Conservation (phyloP, 2,113 vertebrate genomes). For the Actinemys pallida region DNA sequence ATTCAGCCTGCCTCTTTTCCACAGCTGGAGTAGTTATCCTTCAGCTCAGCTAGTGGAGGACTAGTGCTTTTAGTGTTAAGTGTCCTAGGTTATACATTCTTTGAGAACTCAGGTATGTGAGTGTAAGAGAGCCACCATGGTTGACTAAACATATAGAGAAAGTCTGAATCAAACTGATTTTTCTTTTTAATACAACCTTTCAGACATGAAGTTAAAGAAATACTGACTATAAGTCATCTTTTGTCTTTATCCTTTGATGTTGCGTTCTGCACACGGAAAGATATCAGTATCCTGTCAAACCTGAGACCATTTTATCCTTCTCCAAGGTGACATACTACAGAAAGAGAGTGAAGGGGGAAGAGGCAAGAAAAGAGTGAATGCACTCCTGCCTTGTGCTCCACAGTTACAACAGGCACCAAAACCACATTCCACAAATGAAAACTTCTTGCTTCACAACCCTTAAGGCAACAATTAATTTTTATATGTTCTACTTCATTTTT, state of each 20-base stretch:
- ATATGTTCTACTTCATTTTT: too few relatives aligned
- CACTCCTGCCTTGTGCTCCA: not conserved
- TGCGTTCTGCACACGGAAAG: not conserved
- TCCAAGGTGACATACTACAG: not conserved
- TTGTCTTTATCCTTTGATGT: not conserved
- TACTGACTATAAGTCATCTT: not conserved
- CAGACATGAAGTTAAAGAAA: not conserved
- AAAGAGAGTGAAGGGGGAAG: not conserved
- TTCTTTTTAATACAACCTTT: not conserved
- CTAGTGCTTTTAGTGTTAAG: not conserved
- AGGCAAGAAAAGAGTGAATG: not conserved
- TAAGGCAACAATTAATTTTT: not conserved
- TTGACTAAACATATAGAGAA: not conserved
- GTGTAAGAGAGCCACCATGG: not conserved
- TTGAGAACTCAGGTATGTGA: not conserved
- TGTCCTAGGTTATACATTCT: not conserved
- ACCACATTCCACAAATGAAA: not conserved
- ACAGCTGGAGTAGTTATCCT: not conserved
- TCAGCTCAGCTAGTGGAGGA: not conserved
- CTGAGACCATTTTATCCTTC: not conserved
- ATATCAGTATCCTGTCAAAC: not conserved
- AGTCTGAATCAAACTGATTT: not conserved
- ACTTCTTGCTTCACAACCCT: not conserved
- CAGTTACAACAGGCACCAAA: not conserved
- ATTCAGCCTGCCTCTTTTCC: not conserved